Base-by-base conservation (phyloP, 2,797 vertebrate genomes). In the Syngnathus rostellatus region DNA sequence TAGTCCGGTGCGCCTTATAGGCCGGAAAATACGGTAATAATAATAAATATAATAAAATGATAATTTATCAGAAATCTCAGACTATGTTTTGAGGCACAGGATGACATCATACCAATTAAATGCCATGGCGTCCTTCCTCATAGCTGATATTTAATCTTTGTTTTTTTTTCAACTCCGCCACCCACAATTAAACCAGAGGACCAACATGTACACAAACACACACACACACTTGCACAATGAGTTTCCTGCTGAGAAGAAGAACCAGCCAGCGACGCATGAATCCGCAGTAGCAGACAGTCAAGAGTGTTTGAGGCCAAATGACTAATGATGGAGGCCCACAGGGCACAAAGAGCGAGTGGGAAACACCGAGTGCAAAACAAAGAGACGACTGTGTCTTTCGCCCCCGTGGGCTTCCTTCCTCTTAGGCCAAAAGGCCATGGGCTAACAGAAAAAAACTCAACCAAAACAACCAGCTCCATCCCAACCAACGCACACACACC, bases 321-420 rank as follows among this genome's bases (percentile, higher is more conserved):
- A 75, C 65, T 37, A 64, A 76, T 55, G 64, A 66, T 7, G 46
- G 60, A 72, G 64, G 69, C 72, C 72, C n/a, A 37, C 51, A 69
- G 62, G 60, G 63, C 17, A 45, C 37, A 45, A 70, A 55, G 66
- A 50, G 64, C n/a, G 68, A 72, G 63, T 62, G 51, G 63, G 65
- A 70, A 64, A 67, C 53, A 46, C n/a, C 40, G 70, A 65, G 73
- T 46, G 23, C 59, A 76, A 31, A 77, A 85, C 78, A 84, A 81
- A 85, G 72, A 76, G 68, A 16, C 39, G 21, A 53, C 72, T 80
- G 71, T 83, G 73, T 79, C 54, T 68, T 72, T 76, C 43, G 14
- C 66, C 62, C 67, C 67, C n/a, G 10, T 19, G 61, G 63, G 23
- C 62, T 81, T 81, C 74, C 79, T 85, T 85, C 82, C 79, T 85